Percentiles rank a stretch among this genome's conserved stretches.
phyloP scores from a whole-genome alignment of 2,888 invertebrate species.

The Ochropleura leucogaster region DNA sequence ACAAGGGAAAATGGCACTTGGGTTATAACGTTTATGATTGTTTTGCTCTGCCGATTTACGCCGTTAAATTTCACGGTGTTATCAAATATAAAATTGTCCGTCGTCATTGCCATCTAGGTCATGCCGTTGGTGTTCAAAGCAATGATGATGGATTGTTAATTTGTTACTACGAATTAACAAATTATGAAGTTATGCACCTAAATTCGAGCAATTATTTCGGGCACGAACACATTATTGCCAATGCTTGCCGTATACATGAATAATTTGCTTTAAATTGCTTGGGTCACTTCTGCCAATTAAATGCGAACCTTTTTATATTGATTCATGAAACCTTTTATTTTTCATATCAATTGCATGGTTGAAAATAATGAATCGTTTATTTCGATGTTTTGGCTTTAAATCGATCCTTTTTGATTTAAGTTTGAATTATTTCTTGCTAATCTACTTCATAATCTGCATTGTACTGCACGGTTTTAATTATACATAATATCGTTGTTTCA shows the following conservation, averaged over 20 bases:
- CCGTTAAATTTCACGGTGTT: slow-evolving; percentile 64
- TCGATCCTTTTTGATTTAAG: not conserved
- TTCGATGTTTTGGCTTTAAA: not conserved
- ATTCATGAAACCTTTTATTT: slow-evolving; percentile 23
- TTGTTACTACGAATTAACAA: slow-evolving; percentile 56
- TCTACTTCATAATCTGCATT: not conserved
- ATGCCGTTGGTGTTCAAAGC: slow-evolving; percentile 58
- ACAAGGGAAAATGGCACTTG: slow-evolving; percentile 51
- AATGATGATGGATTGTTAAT: slow-evolving; percentile 62
- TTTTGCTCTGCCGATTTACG: slow-evolving; percentile 51
- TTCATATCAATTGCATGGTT: slow-evolving; percentile 5
- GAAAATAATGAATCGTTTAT: not conserved
- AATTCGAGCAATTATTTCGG: slow-evolving; percentile 49
- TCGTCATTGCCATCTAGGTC: slow-evolving; percentile 67
- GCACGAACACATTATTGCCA: slow-evolving; percentile 32
- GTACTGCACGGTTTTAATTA: slow-evolving; percentile 2
- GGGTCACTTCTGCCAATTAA: slow-evolving; percentile 29
- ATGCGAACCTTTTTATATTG: slow-evolving; percentile 3
- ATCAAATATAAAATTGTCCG: slow-evolving; percentile 66
- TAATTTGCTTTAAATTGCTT: slow-evolving; percentile 42
- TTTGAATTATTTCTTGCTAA: not conserved
- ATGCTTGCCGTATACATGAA: slow-evolving; percentile 37
- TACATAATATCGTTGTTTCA: not conserved
- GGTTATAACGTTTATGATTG: slow-evolving; percentile 35
- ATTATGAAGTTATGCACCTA: slow-evolving; percentile 55